Conservation (phyloP, 2,797 vertebrate species). For the Onychomys leucogaster region DNA sequence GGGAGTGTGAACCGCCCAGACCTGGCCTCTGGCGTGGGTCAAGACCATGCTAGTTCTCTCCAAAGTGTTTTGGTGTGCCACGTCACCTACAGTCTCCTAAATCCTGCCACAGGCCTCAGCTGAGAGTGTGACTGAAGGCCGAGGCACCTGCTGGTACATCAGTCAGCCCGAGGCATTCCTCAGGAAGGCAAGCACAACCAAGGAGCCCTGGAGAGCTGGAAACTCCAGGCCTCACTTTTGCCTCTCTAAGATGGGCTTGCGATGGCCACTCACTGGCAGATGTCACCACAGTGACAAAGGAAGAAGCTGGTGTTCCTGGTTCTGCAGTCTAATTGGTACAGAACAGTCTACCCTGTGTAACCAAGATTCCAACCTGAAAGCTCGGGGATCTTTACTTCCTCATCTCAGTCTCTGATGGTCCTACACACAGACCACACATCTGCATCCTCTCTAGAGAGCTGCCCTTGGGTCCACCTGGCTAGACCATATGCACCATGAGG, state of each 20-base stretch:
- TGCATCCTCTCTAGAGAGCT: background rate
- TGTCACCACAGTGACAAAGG: accelerated
- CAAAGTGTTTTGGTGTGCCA: background rate
- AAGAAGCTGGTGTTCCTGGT: background rate
- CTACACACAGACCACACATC: background rate
- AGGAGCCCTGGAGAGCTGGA: accelerated
- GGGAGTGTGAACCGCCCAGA: background rate
- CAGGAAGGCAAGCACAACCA: accelerated
- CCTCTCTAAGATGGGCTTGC: background rate
- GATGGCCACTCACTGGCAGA: too few relatives aligned
- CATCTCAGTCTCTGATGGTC: background rate
- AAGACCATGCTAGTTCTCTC: background rate
- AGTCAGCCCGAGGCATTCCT: background rate
- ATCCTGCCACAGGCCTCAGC: background rate
- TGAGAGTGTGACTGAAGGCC: background rate
- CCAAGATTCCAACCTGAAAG: background rate
- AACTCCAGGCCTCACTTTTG: background rate
- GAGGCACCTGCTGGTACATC: accelerated
- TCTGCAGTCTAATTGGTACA: background rate
- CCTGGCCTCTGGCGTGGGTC: too few relatives aligned
- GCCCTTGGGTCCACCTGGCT: background rate
- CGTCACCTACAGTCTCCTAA: background rate
- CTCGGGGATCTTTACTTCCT: background rate
- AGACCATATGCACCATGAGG: background rate
- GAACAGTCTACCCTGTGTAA: background rate